Percentiles rank a stretch among this genome's conserved stretches.
phyloP scores from a whole-genome alignment of 2,113 vertebrate species.

The Notothenia rossii region DNA sequence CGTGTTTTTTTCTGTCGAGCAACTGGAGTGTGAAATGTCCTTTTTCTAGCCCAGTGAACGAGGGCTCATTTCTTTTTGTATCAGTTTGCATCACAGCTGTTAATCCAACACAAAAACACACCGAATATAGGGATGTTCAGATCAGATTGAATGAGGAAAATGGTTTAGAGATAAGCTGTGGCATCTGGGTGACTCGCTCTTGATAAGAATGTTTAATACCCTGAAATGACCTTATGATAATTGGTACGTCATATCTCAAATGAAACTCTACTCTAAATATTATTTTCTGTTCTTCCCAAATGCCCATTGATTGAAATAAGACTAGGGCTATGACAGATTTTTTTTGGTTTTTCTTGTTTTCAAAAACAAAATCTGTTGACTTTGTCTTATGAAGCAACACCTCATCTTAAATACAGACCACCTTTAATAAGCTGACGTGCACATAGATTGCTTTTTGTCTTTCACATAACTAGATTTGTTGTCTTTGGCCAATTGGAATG shows the following conservation, averaged over 20 bases:
- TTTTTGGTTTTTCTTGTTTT: neutral
- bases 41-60: neutral
- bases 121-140: neutral
- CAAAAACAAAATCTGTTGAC: neutral
- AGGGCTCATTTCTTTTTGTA: neutral
- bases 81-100: conserved; percentile 20
- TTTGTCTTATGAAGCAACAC: neutral
- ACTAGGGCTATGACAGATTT: neutral
- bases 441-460: neutral
- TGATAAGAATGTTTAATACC: neutral
- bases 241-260: neutral
- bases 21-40: conserved; percentile 23
- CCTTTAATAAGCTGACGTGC: neutral
- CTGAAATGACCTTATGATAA: neutral
- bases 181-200: neutral
- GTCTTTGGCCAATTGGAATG: neutral
- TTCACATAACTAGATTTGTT: neutral
- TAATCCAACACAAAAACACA: conserved; percentile 13
- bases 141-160: neutral
- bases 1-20: conserved; percentile 7
- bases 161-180: conserved; percentile 5
- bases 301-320: neutral
- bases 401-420: neutral
- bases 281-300: neutral
- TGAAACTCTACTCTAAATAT: neutral